Evolutionary conservation across 2,888 invertebrate species (phyloP).

Genomic region (Pandemis corylana): DNA sequence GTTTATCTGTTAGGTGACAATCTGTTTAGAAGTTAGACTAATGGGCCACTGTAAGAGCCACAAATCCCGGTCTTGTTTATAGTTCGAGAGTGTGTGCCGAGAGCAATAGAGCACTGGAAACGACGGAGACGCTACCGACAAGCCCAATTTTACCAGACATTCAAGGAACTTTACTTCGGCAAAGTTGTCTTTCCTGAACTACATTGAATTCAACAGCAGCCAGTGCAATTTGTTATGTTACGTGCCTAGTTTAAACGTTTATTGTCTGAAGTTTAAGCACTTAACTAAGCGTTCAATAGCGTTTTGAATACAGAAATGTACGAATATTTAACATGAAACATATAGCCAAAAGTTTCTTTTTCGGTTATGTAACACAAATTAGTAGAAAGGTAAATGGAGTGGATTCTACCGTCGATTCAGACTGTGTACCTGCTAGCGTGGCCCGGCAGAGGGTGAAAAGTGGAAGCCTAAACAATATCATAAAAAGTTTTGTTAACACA

Average conservation of each 20-base stretch:
- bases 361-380: not conserved
- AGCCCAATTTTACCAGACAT: conserved; percentile 32
- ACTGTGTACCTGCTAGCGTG: conserved; percentile 1
- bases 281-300: not conserved
- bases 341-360: not conserved
- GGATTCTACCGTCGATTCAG: not conserved
- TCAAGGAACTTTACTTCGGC: conserved; percentile 20
- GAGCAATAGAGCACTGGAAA: conserved; percentile 54
- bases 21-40: conserved; percentile 52
- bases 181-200: conserved; percentile 20
- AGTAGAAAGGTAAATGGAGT: not conserved
- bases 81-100: conserved; percentile 55
- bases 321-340: not conserved
- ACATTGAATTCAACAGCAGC: conserved; percentile 7
- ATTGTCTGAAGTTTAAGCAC: not conserved
- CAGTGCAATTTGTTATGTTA: conserved; percentile 8
- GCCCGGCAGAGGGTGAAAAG: conserved; percentile 10
- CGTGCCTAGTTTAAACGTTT: not conserved
- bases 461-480: conserved; percentile 19
- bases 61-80: conserved; percentile 67
- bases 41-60: conserved; percentile 52
- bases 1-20: conserved; percentile 44
- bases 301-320: not conserved
- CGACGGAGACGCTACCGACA: conserved; percentile 27
- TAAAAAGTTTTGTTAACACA: conserved; percentile 27